phyloP scores from a whole-genome alignment of 2,113 vertebrate species.

The Anser cygnoides region DNA sequence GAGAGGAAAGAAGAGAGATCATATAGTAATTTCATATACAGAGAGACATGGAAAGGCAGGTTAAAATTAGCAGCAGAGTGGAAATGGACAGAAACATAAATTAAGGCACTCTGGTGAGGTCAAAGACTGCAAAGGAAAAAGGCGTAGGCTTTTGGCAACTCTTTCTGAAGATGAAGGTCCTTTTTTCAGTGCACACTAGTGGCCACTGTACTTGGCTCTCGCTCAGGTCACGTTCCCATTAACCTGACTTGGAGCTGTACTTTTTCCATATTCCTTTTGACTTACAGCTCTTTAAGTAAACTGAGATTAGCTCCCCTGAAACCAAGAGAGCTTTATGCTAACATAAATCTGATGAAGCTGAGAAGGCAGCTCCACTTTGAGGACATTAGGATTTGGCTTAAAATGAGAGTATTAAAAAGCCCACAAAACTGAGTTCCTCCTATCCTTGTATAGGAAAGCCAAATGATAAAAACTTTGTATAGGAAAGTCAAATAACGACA shows the following conservation, averaged over 20 bases:
- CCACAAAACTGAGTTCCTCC: neutral
- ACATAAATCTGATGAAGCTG: conserved; percentile 18
- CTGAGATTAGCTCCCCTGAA: conserved; percentile 29
- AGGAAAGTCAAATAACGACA: neutral
- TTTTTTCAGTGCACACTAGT: neutral
- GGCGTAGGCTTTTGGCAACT: conserved; percentile 12
- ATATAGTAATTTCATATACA: neutral
- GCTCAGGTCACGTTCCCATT: neutral
- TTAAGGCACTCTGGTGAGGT: neutral
- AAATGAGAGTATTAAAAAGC: neutral
- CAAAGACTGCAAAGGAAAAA: conserved; percentile 1
- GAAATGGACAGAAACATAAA: conserved; percentile 39
- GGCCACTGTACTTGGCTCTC: neutral
- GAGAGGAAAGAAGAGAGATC: neutral
- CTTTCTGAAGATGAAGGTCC: neutral
- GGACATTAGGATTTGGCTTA: conserved; percentile 8
- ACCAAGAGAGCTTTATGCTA: neutral
- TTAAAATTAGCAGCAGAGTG: neutral
- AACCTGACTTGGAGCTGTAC: neutral
- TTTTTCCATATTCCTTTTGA: conserved; percentile 22
- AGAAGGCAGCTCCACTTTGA: neutral
- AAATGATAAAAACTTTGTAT: neutral
- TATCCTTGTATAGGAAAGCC: neutral
- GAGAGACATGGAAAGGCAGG: neutral
- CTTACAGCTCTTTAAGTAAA: conserved; percentile 33